Evolutionary conservation across 1,140 invertebrate species (phyloP), one percentile per base, ranked within the genome.

Genomic region (Chelonus insularis): DNA sequence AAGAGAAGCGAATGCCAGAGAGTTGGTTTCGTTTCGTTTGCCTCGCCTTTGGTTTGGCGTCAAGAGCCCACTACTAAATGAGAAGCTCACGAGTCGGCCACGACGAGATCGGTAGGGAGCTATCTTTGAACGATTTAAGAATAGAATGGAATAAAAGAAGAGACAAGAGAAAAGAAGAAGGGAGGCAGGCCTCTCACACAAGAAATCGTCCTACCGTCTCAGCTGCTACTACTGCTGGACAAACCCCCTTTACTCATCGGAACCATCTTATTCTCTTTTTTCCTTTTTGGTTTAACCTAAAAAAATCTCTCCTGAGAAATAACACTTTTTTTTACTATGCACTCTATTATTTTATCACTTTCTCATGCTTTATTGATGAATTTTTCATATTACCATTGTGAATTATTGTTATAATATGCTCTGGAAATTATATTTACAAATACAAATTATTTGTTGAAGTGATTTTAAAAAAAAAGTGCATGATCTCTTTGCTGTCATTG

Each of bases 151-250:
- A 32, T 18, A 52, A 52, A 34, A 52, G 20, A 36, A 47, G 3
- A 36, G 25, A 18, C 2, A 32, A 43, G 25, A 51, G 25, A 43
- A 14, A 18, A 51, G 20, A 32, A 29, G 52, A 43, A 60, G 14
- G 34, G 48, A 21, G 43, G 29, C 55, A 29, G 41, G 55, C 25
- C 39, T 57, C 55, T 47, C 14, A 23, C 43, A 29, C 23, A n/a
- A 58, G 43, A 48, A 58, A 58, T 58, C 56, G 43, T 58, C 43
- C 56, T 50, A 58, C 56, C 56, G 56, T 58, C 29, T 21, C 25
- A 43, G 43, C 25, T 50, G 56, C 56, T 58, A 48, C 56, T 58
- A 58, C 56, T 48, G 56, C 56, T 37, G 39, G 39, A 48, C 37
- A 41, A 45, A 47, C 56, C 43, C 36, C 56, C 56, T 57, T 57